Base-by-base conservation (phyloP, 2,888 invertebrate genomes). In the Ephialtes manifestator region DNA sequence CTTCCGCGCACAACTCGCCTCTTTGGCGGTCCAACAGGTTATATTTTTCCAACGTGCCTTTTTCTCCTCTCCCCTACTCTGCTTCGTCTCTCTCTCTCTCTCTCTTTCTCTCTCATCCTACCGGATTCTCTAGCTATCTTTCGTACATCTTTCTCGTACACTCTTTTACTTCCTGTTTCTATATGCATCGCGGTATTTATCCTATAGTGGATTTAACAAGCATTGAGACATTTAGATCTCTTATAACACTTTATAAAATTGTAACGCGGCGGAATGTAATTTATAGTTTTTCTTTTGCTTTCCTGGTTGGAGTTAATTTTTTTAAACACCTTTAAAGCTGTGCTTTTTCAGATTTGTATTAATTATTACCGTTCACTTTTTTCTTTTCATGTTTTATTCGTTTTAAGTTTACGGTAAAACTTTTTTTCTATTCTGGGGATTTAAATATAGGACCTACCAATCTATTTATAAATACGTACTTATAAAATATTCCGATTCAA, bases 11-110 rank as follows among this genome's bases (percentile, higher is more conserved):
- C 53, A 65, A 81, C 74, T 80, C 46, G 81, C 83, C 89, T 89
- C 91, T 89, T 90, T 91, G 87, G 91, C 90, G 91, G 92, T 93
- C 93, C 93, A 93, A 93, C 93, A 93, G 93, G 93, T 93, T 93
- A 93, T 93, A 92, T 92, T 93, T 93, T 93, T 92, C 91, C 91
- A 90, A 86, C 87, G 88, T 87, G 84, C 70, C 79, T 67, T 72
- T 78, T 84, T 76, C 80, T 79, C 76, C 68, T 76, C 82, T 83
- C 71, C 71, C 51, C 68, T 68, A 58, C n/a, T 53, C 68, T 72
- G 72, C 83, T 72, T 70, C 46, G 71, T 65, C 55, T 72, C 67
- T 67, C 75, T 60, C 28, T 74, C 79, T 81, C 60, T 55, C 53
- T 83, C 68, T 24, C 15, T n/a, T n/a, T 65, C 55, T 72, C 67